A percentile compares a stretch with the other conserved stretches of the same genome.
Conservation (phyloP, 2,888 invertebrate species). For the Gymnocheta viridis region DNA sequence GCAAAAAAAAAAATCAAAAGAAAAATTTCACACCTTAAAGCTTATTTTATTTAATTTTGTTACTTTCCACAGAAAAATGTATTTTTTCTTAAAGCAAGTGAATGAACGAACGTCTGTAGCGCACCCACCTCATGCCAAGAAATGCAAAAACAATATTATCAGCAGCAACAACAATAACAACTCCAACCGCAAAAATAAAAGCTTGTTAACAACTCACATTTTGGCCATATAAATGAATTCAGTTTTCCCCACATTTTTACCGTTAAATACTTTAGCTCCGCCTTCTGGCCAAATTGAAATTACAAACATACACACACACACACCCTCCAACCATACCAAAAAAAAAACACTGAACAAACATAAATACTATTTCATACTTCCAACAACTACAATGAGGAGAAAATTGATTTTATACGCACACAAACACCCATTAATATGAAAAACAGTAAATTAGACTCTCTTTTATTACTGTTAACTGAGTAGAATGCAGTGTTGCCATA, state of each 20-base stretch:
- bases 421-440: neutral
- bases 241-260: slow-evolving; percentile 49
- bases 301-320: slow-evolving; percentile 29
- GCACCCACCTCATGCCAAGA: slow-evolving; percentile 44
- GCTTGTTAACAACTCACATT: slow-evolving; percentile 14
- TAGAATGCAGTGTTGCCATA: neutral
- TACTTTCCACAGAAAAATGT: slow-evolving; percentile 54
- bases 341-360: slow-evolving; percentile 3
- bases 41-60: slow-evolving; percentile 59
- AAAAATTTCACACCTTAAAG: slow-evolving; percentile 63
- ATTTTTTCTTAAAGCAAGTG: slow-evolving; percentile 51
- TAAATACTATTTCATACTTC: slow-evolving; percentile 33
- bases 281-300: slow-evolving; percentile 74
- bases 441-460: slow-evolving; percentile 16
- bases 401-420: slow-evolving; percentile 33
- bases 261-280: slow-evolving; percentile 74
- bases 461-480: neutral
- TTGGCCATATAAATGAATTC: slow-evolving; percentile 71
- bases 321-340: neutral
- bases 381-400: slow-evolving; percentile 19
- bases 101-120: neutral
- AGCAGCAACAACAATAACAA: slow-evolving; percentile 39
- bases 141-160: slow-evolving; percentile 27
- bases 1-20: neutral
- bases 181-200: slow-evolving; percentile 51